Conservation (phyloP, 2,797 vertebrate genomes). For the Lophura swinhoii region DNA sequence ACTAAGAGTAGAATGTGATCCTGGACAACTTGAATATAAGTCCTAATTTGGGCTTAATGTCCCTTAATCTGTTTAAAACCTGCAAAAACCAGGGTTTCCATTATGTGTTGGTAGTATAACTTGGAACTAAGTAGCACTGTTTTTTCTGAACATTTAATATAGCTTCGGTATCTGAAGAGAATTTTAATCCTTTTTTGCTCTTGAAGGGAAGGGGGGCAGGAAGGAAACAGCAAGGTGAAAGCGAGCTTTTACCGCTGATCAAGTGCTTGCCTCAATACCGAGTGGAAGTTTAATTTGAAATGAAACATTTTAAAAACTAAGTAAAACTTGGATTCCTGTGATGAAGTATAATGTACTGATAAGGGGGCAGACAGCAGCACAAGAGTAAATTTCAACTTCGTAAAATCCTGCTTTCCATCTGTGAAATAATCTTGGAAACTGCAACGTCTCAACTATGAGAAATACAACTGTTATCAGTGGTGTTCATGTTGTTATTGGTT, state of each 20-base stretch:
- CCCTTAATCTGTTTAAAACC: constrained; percentile 30
- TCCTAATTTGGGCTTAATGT: constrained; percentile 9
- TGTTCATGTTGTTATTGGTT: background rate
- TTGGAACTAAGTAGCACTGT: background rate
- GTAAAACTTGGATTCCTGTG: background rate
- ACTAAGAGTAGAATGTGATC: background rate
- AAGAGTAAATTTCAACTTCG: background rate
- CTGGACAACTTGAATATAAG: background rate
- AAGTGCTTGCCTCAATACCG: background rate
- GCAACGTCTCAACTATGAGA: background rate
- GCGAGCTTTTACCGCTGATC: background rate
- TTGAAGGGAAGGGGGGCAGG: accelerated
- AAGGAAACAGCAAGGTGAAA: background rate
- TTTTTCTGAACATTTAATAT: background rate
- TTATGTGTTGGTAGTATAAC: constrained; percentile 8
- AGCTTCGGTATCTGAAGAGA: background rate
- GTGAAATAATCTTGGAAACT: background rate
- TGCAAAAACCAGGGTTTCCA: constrained; percentile 15
- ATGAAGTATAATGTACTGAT: background rate
- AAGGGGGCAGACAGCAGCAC: background rate
- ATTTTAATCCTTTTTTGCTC: background rate
- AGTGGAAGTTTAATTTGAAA: background rate
- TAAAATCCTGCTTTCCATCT: background rate
- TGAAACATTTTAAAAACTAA: background rate
- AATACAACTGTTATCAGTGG: background rate